phyloP scores from a whole-genome alignment of 2,113 vertebrate genomes.

The Bufo bufo region DNA sequence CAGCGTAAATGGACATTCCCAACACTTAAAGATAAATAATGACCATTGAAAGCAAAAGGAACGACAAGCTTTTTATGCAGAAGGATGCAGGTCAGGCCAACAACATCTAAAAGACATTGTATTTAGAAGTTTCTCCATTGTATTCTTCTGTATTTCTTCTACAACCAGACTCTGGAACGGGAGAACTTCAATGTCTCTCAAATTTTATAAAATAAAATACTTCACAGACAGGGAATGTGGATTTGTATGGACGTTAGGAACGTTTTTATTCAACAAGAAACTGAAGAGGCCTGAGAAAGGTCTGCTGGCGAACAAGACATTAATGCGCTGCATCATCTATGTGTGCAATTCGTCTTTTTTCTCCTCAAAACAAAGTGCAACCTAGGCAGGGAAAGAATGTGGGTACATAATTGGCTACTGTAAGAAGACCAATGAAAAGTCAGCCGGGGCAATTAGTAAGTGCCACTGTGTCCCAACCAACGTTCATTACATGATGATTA shows the following conservation, averaged over 20 bases:
- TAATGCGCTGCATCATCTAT: constrained; percentile 26
- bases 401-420: constrained; percentile 5
- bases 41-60: constrained; percentile 43
- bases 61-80: constrained; percentile 29
- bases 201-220: constrained; percentile 56
- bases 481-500: neutral
- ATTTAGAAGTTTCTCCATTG: constrained; percentile 38
- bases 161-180: constrained; percentile 5
- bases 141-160: constrained; percentile 32
- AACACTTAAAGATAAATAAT: constrained; percentile 55
- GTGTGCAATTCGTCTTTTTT: constrained; percentile 7
- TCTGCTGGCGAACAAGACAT: constrained; percentile 35
- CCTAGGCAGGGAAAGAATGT: constrained; percentile 11
- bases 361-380: constrained; percentile 30
- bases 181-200: constrained; percentile 47
- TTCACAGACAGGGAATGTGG: constrained; percentile 34
- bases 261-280: constrained; percentile 50
- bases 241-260: constrained; percentile 44
- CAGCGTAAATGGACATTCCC: constrained; percentile 49
- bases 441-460: neutral
- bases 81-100: constrained; percentile 28
- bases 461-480: neutral
- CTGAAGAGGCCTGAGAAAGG: constrained; percentile 57
- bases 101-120: constrained; percentile 51
- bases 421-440: constrained; percentile 8